Percentiles rank a stretch among this genome's conserved stretches.
Evolutionary conservation across 1,140 invertebrate genomes (phyloP).

Genomic region (Microplitis demolitor): DNA sequence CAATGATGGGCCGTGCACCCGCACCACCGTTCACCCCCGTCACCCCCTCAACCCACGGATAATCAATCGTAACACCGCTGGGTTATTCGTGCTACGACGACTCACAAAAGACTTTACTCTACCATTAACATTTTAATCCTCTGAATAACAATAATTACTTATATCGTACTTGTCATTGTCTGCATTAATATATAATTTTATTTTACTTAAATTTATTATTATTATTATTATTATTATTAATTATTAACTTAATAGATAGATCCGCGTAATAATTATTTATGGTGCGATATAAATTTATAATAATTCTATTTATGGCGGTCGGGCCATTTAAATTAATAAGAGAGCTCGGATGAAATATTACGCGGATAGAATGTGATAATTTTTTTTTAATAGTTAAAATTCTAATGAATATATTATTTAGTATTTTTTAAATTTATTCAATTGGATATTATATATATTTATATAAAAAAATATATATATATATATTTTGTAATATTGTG

Average conservation of each 20-base stretch:
- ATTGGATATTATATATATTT: neutral
- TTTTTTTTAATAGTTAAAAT: constrained; percentile 11
- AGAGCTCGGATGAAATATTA: constrained; percentile 31
- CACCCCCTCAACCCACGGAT: constrained; percentile 50
- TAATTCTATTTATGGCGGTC: constrained; percentile 31
- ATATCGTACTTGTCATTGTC: neutral
- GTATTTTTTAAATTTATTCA: neutral
- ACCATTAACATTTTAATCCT: neutral
- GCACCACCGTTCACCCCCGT: constrained; percentile 20
- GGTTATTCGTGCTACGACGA: constrained; percentile 48
- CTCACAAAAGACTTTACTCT: constrained; percentile 23
- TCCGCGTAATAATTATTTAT: neutral
- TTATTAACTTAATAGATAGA: too few relatives aligned
- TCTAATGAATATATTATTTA: neutral
- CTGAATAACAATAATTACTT: neutral
- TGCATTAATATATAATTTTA: too few relatives aligned
- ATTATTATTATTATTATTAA: too few relatives aligned
- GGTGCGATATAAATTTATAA: neutral
- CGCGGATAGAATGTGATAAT: constrained; percentile 21
- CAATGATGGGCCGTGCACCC: constrained; percentile 36
- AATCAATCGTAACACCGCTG: constrained; percentile 61
- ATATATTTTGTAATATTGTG: neutral
- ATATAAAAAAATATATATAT: neutral
- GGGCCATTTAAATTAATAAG: constrained; percentile 35
- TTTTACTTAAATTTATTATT: too few relatives aligned